Percentiles rank a stretch among this genome's conserved stretches.
Conservation (phyloP, 1,140 invertebrate species). For the Acromyrmex echinatior region DNA sequence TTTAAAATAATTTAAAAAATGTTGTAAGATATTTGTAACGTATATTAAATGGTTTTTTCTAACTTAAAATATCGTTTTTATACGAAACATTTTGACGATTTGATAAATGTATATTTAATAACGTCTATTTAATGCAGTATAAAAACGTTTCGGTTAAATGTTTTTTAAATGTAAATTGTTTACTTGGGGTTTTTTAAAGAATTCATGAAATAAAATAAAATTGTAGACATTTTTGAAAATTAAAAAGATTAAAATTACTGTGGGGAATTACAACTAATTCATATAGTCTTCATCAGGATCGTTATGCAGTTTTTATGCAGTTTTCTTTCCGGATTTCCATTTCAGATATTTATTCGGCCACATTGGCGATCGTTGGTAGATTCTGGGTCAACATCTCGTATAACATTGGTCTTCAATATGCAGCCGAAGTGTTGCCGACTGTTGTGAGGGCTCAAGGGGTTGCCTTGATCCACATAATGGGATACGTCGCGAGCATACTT, state of each 20-base stretch:
- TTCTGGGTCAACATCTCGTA: slow-evolving; percentile 95
- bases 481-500: slow-evolving; percentile 93
- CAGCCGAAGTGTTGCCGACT: slow-evolving; percentile 94
- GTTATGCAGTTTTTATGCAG: not conserved
- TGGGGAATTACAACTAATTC: not conserved
- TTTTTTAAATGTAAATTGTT: too few species aligned
- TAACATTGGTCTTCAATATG: slow-evolving; percentile 96
- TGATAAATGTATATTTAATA: too few species aligned
- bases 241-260: not conserved
- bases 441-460: slow-evolving; percentile 95
- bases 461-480: slow-evolving; percentile 94
- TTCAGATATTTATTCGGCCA: slow-evolving; percentile 90
- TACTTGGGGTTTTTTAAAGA: not conserved
- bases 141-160: too few species aligned
- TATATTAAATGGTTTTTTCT: too few species aligned
- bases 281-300: not conserved
- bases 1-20: too few species aligned
- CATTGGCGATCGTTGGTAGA: slow-evolving; percentile 92
- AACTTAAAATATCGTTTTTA: too few species aligned
- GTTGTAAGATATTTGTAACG: too few species aligned
- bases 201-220: not conserved
- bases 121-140: too few species aligned
- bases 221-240: not conserved
- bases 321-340: slow-evolving; percentile 38
- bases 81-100: too few species aligned